A percentile compares a stretch with the other conserved stretches of the same genome.
These are phyloP conservation scores for Melanerpes formicivorus DNA, from an alignment of 2,113 vertebrate genomes.

Conservation along the genomic window DNA sequence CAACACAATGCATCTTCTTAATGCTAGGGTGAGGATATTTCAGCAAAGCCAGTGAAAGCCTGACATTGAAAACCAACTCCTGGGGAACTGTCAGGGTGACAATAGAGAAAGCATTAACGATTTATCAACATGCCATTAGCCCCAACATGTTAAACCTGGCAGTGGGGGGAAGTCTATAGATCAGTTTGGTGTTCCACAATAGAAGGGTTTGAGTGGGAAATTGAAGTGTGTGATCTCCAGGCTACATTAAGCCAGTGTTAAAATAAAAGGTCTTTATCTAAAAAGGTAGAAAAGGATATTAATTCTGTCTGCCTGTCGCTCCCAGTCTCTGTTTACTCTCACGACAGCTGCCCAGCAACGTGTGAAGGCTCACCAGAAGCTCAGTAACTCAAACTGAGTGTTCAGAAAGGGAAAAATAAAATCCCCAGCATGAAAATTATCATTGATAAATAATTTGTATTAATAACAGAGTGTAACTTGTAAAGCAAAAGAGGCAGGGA, in stretches of 20 bases:
- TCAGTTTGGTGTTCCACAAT: background rate
- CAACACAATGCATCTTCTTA: background rate
- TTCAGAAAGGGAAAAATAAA: fast-evolving
- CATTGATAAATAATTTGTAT: too few species aligned
- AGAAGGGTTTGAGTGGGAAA: background rate
- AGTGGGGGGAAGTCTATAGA: background rate
- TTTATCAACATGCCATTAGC: constrained; percentile 29
- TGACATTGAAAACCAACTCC: constrained; percentile 2
- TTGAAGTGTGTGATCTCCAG: background rate
- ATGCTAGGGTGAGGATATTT: background rate
- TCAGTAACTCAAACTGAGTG: fast-evolving
- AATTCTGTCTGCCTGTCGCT: background rate
- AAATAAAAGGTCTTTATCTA: background rate
- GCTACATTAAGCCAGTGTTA: background rate
- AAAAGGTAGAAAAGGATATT: background rate
- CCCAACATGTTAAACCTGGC: background rate
- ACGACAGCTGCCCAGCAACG: background rate
- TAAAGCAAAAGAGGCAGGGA: background rate
- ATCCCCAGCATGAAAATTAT: fast-evolving
- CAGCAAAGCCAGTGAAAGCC: background rate
- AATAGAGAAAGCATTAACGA: background rate
- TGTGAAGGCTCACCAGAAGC: too few species aligned
- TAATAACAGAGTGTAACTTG: too few species aligned
- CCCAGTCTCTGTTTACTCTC: background rate
- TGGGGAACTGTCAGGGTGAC: background rate